These are phyloP conservation scores for Liasis olivaceus DNA, from an alignment of 2,797 vertebrate genomes.

Conservation along the genomic window DNA sequence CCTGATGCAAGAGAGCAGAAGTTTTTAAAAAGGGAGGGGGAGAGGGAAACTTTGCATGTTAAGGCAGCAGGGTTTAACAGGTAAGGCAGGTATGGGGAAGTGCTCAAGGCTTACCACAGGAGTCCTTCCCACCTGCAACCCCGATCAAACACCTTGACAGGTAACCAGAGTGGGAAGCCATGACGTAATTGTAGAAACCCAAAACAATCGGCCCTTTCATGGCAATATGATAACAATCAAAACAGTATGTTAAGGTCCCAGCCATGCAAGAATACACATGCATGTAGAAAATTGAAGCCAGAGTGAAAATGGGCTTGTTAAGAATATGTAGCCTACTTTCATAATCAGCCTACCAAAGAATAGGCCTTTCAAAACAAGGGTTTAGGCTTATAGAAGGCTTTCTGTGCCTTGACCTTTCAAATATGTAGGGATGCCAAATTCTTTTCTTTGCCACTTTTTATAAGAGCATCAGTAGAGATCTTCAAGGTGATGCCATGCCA, in stretches of 20 bases:
- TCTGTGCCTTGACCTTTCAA: slow-evolving; percentile 64
- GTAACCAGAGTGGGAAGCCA: slow-evolving; percentile 66
- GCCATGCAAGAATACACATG: slow-evolving; percentile 75
- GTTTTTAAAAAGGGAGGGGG: neutral
- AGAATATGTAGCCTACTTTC: slow-evolving; percentile 65
- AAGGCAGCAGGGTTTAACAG: slow-evolving; percentile 51
- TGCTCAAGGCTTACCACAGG: slow-evolving; percentile 56
- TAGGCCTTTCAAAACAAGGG: slow-evolving; percentile 68
- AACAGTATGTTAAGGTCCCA: slow-evolving; percentile 70
- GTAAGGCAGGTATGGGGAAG: slow-evolving; percentile 65
- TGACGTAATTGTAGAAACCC: slow-evolving; percentile 63
- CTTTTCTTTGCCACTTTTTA: slow-evolving; percentile 2
- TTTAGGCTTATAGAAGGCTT: slow-evolving; percentile 49
- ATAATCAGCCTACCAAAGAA: slow-evolving; percentile 56
- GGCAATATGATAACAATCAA: slow-evolving; percentile 74
- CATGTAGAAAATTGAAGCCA: slow-evolving; percentile 58
- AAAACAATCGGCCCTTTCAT: slow-evolving; percentile 76
- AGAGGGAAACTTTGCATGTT: slow-evolving; percentile 52
- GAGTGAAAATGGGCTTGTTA: slow-evolving; percentile 67
- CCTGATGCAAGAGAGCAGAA: neutral
- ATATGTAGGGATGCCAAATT: slow-evolving; percentile 53
- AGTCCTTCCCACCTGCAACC: slow-evolving; percentile 75
- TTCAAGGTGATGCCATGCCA: slow-evolving; percentile 49
- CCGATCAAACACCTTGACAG: slow-evolving; percentile 70
- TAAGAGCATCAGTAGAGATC: slow-evolving; percentile 30